phyloP scores from a whole-genome alignment of 2,113 vertebrate genomes.

The Urocolius indicus region DNA sequence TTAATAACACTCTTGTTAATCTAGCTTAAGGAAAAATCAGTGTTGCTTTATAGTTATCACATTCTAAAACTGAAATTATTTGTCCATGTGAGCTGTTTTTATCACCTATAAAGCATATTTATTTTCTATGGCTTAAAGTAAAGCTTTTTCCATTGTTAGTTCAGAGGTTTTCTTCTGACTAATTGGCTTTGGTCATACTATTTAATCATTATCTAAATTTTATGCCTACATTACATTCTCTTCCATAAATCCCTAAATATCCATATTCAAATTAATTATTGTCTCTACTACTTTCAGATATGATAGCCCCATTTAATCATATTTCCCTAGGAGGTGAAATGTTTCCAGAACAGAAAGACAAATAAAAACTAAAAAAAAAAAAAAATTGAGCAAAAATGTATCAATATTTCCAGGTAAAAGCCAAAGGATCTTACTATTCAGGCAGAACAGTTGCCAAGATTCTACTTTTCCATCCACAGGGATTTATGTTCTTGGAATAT shows the following conservation, averaged over 20 bases:
- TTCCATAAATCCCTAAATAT: neutral
- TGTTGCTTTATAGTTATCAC: neutral
- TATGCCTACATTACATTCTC: neutral
- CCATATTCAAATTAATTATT: slow-evolving; percentile 1
- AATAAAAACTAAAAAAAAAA: neutral
- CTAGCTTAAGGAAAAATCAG: neutral
- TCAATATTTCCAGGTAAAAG: neutral
- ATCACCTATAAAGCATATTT: neutral
- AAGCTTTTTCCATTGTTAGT: neutral
- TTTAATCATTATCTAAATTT: slow-evolving; percentile 24
- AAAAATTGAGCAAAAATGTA: neutral
- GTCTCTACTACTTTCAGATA: neutral
- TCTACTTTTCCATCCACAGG: neutral
- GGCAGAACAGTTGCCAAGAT: neutral
- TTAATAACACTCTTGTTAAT: neutral
- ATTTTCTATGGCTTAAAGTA: neutral
- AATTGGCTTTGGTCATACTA: neutral
- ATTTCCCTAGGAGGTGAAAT: neutral
- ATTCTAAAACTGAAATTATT: neutral
- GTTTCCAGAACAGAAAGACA: neutral
- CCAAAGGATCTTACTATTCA: neutral
- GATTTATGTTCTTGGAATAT: neutral
- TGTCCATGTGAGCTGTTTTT: neutral
- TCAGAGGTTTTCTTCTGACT: neutral
- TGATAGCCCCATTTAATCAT: neutral